A percentile compares a stretch with the other conserved stretches of the same genome.
Evolutionary conservation across 2,888 invertebrate genomes (phyloP).

Genomic region (Rotaria socialis): DNA sequence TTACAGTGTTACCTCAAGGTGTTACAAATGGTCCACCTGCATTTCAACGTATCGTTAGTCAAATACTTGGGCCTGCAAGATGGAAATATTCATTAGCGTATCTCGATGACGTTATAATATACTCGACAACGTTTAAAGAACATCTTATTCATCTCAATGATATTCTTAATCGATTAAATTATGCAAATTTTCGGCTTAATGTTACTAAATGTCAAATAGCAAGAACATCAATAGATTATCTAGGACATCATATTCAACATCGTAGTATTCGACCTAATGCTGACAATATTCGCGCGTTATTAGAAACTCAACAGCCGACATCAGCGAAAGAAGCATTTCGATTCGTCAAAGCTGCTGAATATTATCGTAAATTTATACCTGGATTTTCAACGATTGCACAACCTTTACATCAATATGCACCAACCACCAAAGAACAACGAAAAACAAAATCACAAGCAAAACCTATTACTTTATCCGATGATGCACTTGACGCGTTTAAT

Average conservation of each 20-base stretch:
- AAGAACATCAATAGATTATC: background rate
- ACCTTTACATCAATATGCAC: background rate
- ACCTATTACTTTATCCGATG: background rate
- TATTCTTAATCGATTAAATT: background rate
- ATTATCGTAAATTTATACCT: background rate
- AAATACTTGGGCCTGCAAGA: background rate
- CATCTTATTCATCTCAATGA: background rate
- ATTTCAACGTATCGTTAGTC: background rate
- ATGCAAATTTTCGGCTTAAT: background rate
- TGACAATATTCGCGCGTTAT: background rate
- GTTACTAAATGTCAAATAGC: background rate
- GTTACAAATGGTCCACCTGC: background rate
- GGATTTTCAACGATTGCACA: background rate
- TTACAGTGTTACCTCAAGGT: background rate
- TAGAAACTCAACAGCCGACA: background rate
- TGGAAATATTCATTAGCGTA: conserved; percentile 7
- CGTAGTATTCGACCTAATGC: background rate
- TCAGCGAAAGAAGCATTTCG: background rate
- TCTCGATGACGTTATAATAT: background rate
- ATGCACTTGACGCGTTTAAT: background rate
- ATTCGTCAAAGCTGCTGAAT: background rate
- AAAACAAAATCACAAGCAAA: background rate
- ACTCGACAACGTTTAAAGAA: background rate
- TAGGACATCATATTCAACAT: background rate
- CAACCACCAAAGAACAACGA: background rate